Conservation (phyloP, 2,888 invertebrate genomes). For the Erannis defoliaria region DNA sequence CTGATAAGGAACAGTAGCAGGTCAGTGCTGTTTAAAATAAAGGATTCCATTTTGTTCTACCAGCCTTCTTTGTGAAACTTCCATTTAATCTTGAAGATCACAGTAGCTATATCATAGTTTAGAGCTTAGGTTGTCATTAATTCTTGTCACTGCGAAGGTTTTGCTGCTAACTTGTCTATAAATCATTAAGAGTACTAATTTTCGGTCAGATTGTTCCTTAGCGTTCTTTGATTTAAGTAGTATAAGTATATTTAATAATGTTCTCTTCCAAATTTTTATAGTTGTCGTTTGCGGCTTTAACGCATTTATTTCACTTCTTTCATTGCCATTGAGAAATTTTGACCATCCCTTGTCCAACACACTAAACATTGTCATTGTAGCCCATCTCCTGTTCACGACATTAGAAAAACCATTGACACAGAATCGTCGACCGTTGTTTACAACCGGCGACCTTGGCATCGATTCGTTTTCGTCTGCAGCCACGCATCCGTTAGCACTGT, state of each 20-base stretch:
- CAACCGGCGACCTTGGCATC: constrained; percentile 63
- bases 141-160: constrained; percentile 3
- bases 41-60: background rate
- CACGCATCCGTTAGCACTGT: constrained; percentile 49
- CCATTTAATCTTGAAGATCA: constrained; percentile 6
- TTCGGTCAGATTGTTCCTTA: background rate
- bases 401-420: constrained; percentile 48
- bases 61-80: background rate
- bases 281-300: background rate
- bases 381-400: constrained; percentile 1
- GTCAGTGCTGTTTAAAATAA: background rate
- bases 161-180: constrained; percentile 4
- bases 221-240: too few relatives aligned
- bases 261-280: background rate
- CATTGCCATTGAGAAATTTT: background rate
- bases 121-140: constrained; percentile 2
- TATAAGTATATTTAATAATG: too few relatives aligned
- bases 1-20: constrained; percentile 15
- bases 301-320: background rate
- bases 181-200: background rate
- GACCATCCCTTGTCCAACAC: background rate
- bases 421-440: constrained; percentile 47
- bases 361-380: background rate
- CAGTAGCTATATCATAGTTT: background rate
- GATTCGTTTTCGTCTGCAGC: constrained; percentile 57